Conservation (phyloP, 2,797 vertebrate species). For the Silurus aristotelis region DNA sequence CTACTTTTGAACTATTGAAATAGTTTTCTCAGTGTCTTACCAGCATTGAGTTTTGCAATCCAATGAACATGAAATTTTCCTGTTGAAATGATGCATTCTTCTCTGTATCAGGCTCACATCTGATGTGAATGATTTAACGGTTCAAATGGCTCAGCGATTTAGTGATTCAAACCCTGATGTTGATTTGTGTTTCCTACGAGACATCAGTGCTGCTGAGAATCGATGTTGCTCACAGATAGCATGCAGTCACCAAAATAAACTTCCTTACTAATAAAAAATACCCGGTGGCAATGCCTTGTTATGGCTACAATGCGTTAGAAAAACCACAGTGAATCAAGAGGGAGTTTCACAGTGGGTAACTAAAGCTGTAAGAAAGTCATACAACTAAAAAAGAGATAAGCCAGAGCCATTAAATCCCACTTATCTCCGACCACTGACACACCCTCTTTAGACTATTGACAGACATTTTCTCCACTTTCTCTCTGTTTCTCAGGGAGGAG, state of each 20-base stretch:
- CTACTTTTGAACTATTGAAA: neutral
- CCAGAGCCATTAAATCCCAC: slow-evolving; percentile 39
- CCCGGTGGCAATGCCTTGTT: neutral
- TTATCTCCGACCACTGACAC: slow-evolving; percentile 44
- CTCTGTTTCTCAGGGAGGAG: slow-evolving; percentile 34
- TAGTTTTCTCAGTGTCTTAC: neutral
- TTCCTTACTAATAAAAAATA: neutral
- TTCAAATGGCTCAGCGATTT: neutral
- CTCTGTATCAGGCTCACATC: neutral
- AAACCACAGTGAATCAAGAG: slow-evolving; percentile 1
- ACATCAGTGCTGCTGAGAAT: neutral
- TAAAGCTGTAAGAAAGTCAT: neutral
- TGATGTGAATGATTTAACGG: neutral
- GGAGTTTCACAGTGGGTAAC: neutral
- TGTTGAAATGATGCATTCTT: neutral
- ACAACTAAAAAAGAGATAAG: neutral
- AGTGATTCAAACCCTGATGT: neutral
- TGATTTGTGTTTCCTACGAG: neutral
- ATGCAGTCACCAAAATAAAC: neutral
- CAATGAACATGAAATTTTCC: neutral
- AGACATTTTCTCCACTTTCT: slow-evolving; percentile 23
- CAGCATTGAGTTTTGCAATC: neutral
- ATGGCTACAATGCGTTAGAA: neutral
- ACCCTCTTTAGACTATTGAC: slow-evolving; percentile 46
- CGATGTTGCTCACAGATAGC: neutral